Evolutionary conservation across 2,113 vertebrate genomes (phyloP).

Genomic region (Colius striatus): DNA sequence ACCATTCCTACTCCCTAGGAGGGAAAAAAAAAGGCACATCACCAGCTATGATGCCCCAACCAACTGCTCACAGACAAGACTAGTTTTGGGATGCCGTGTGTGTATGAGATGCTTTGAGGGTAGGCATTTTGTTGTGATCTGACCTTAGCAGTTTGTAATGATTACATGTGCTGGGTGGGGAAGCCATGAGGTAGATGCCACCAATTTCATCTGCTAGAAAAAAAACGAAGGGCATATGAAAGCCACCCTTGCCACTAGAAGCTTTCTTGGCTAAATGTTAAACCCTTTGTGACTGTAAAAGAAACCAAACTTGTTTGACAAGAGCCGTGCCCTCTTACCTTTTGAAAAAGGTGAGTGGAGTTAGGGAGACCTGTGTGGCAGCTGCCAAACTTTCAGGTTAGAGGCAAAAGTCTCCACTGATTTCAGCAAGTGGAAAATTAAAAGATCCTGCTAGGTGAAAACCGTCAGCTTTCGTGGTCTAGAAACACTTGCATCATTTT

Average conservation of each 20-base stretch:
- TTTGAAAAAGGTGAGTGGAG: neutral
- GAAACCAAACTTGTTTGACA: neutral
- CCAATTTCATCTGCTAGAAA: neutral
- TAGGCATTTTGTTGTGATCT: neutral
- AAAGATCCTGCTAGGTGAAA: neutral
- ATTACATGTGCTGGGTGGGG: neutral
- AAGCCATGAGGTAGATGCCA: neutral
- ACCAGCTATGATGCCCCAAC: neutral
- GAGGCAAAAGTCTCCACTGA: neutral
- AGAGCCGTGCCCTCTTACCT: neutral
- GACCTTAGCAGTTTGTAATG: neutral
- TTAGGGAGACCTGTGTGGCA: neutral
- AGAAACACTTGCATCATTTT: neutral
- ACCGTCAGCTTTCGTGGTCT: neutral
- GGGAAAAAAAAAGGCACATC: no score
- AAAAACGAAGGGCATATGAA: neutral
- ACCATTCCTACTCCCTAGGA: neutral
- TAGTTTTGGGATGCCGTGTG: neutral
- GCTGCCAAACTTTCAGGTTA: neutral
- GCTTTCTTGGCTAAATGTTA: neutral
- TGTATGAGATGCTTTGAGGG: neutral
- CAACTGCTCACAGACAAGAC: neutral
- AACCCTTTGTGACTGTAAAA: neutral
- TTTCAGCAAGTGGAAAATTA: neutral
- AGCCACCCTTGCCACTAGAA: neutral